Base-by-base conservation (phyloP, 2,113 vertebrate genomes). In the Coryphaenoides rupestris region DNA sequence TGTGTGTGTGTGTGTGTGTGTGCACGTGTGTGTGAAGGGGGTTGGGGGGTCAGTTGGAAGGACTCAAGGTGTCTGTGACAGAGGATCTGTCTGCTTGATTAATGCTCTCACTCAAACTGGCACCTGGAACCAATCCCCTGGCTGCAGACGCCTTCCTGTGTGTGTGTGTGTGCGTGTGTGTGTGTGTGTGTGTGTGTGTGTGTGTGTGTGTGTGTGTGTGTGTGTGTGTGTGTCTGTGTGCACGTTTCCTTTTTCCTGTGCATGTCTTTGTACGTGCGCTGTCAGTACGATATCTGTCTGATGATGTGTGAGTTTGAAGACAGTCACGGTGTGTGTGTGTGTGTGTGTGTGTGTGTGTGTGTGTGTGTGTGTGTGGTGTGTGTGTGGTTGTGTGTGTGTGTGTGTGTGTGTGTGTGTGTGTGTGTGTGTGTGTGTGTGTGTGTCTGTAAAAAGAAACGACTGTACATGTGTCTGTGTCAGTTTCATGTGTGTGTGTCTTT, bases 21-120 rank as follows among this genome's bases (percentile, higher is more conserved):
- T 28, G 23, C 10, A 66, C 62, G 66, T 60, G 68, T 60, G 26
- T 7, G 19, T 47, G 19, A 14, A 2, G 45, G 7, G 53, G 23
- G 33, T 19, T 40, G 53, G 55, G 52, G 56, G 24, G 55, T 17
- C 21, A 21, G 19, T 16, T 15, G 23, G 19, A 13, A 21, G 40
- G 7, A 23, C 50, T 58, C 47, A 71, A 80, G 72, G 77, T 84
- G 78, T 84, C 73, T 68, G 63, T 81, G 81, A 84, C 81, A 87
- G 80, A 66, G 67, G 80, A 86, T 79, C 77, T 86, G 78, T 74
- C 79, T 58, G 72, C 69, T 87, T 91, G 88, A 91, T 90, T 89
- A 89, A 89, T 87, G 85, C 80, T 72, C 84, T 89, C 82, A 86
- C 84, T 88, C 86, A 86, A 84, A 85, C 76, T 81, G 84, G 78